Percentiles rank a stretch among this genome's conserved stretches.
These are phyloP conservation scores for Acrocephalus scirpaceus DNA, from an alignment of 2,797 vertebrate species.

Conservation along the genomic window DNA sequence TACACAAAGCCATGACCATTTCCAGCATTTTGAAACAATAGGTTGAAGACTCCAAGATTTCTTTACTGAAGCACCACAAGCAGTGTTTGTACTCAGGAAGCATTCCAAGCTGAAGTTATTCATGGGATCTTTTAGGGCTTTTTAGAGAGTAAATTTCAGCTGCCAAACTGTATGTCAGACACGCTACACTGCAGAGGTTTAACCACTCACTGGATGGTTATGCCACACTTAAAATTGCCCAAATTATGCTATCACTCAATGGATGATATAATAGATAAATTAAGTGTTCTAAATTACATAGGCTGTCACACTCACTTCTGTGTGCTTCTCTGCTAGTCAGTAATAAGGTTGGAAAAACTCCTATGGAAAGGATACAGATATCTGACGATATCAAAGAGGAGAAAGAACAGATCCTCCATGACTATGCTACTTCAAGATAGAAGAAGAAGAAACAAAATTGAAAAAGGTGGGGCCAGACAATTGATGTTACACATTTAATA, in stretches of 20 bases:
- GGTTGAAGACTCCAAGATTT: neutral
- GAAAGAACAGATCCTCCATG: neutral
- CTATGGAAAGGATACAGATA: neutral
- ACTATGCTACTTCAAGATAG: neutral
- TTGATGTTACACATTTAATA: neutral
- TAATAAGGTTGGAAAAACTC: neutral
- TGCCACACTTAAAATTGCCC: neutral
- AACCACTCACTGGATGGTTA: neutral
- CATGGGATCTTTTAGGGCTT: neutral
- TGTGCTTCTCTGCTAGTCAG: neutral
- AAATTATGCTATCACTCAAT: constrained; percentile 34
- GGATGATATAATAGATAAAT: constrained; percentile 37
- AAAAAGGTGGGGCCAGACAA: neutral
- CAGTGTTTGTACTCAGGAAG: neutral
- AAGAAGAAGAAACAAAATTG: neutral
- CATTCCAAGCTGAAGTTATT: neutral
- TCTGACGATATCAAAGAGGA: neutral
- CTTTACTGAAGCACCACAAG: neutral
- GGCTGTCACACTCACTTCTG: neutral
- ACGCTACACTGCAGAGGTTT: neutral
- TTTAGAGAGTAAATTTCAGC: neutral
- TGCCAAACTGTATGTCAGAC: neutral
- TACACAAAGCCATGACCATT: neutral
- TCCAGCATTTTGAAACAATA: neutral
- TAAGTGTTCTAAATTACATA: constrained; percentile 35